Conservation (phyloP, 2,888 invertebrate genomes). For the Clanis bilineata region DNA sequence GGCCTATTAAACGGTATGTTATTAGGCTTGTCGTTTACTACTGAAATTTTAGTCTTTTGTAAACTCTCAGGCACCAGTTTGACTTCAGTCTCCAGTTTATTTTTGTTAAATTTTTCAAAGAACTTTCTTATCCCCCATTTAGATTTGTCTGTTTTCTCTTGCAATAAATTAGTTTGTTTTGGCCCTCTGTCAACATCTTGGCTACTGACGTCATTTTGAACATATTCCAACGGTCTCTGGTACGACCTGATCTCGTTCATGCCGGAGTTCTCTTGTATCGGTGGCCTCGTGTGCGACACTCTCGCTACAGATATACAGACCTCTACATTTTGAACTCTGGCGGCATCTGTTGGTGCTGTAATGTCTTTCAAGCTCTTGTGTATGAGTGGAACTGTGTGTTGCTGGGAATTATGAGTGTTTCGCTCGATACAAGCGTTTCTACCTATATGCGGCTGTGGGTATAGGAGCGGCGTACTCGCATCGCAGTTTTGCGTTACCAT, state of each 20-base stretch:
- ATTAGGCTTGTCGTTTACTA: conserved; percentile 59
- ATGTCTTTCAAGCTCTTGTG: conserved; percentile 85
- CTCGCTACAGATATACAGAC: conserved; percentile 68
- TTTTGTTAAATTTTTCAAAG: conserved; percentile 63
- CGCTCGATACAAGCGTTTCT: conserved; percentile 93
- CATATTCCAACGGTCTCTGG: conserved; percentile 82
- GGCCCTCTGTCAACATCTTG: conserved; percentile 56
- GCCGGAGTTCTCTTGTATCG: conserved; percentile 51
- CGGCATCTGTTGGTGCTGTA: conserved; percentile 35
- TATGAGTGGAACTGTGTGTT: conserved; percentile 77
- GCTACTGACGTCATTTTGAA: conserved; percentile 87
- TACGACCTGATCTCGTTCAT: conserved; percentile 66
- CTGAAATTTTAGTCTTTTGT: conserved; percentile 51
- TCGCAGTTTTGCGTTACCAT: conserved; percentile 48
- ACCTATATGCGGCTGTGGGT: conserved; percentile 90
- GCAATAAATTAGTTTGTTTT: conserved; percentile 70
- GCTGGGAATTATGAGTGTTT: conserved; percentile 81
- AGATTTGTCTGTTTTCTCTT: conserved; percentile 62
- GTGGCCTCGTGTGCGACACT: conserved; percentile 36
- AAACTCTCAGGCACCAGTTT: conserved; percentile 68
- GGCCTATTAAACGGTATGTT: conserved; percentile 51
- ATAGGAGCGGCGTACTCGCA: conserved; percentile 78
- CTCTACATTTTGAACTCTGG: conserved; percentile 41
- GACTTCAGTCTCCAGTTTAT: conserved; percentile 80
- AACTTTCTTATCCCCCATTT: conserved; percentile 71